Conservation (phyloP, 2,888 invertebrate genomes). For the Meiosimyza decipiens region DNA sequence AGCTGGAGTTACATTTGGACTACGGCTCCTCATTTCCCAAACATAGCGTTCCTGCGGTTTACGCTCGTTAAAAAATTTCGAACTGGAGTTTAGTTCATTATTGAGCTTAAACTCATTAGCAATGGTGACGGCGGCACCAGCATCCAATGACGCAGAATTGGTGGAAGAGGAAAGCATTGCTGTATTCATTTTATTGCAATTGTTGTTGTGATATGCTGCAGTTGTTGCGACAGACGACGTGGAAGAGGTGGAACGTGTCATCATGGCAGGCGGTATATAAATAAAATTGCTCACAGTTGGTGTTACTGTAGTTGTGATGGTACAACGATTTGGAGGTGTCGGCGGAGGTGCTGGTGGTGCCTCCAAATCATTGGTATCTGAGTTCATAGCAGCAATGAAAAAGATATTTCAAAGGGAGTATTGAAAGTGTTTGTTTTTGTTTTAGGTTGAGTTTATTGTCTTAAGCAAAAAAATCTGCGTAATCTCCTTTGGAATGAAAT, state of each 20-base stretch:
- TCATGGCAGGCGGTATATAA: conserved; percentile 13
- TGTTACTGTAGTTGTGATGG: neutral
- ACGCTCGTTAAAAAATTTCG: conserved; percentile 18
- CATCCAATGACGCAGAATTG: neutral
- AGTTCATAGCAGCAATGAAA: conserved; percentile 43
- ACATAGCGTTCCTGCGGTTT: conserved; percentile 63
- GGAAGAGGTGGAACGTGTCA: neutral
- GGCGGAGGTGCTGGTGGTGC: conserved; percentile 23
- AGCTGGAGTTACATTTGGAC: conserved; percentile 65
- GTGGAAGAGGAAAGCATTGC: conserved; percentile 1
- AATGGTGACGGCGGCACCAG: neutral
- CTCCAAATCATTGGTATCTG: conserved; percentile 45
- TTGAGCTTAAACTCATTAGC: conserved; percentile 17
- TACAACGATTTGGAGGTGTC: conserved; percentile 14
- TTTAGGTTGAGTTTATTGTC: neutral
- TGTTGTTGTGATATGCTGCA: conserved; percentile 48
- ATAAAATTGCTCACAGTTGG: neutral
- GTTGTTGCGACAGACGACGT: conserved; percentile 40
- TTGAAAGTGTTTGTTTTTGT: conserved; percentile 2
- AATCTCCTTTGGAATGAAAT: neutral
- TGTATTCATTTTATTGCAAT: conserved; percentile 44
- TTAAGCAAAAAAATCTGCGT: neutral
- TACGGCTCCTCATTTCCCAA: conserved; percentile 66
- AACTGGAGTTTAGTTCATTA: conserved; percentile 12
- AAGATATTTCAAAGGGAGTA: neutral